These are phyloP conservation scores for Malacoraja senta DNA, from an alignment of 2,797 vertebrate species.

Conservation along the genomic window DNA sequence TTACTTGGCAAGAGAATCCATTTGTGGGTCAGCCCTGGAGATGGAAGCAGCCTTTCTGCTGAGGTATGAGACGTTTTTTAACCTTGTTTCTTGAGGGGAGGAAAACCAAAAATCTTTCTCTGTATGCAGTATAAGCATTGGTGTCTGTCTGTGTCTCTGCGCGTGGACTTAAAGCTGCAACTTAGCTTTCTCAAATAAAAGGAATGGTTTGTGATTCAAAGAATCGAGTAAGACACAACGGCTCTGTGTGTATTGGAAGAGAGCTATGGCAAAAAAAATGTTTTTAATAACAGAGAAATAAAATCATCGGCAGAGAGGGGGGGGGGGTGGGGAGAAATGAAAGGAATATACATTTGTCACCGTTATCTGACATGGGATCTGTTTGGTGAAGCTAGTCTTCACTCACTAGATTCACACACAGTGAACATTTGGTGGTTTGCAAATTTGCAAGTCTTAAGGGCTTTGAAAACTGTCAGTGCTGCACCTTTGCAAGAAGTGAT, in stretches of 20 bases:
- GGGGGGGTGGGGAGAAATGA: not conserved
- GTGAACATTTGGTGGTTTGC: not conserved
- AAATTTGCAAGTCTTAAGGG: constrained; percentile 29
- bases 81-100: not conserved
- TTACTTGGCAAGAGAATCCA: not conserved
- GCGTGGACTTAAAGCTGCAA: not conserved
- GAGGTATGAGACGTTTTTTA: constrained; percentile 5
- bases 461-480: constrained; percentile 16
- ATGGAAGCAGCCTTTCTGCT: constrained; percentile 1
- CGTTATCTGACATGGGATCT: constrained; percentile 13
- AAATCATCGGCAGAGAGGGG: not conserved
- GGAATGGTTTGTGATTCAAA: not conserved
- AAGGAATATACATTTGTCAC: constrained; percentile 26
- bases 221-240: not conserved
- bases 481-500: constrained; percentile 1
- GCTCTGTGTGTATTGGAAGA: not conserved
- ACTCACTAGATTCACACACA: not conserved
- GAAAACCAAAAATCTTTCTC: not conserved
- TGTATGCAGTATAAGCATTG: not conserved
- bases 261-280: not conserved
- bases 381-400: not conserved
- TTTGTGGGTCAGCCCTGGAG: constrained; percentile 21
- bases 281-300: constrained; percentile 25
- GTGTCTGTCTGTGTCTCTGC: not conserved
- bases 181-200: not conserved